These are phyloP conservation scores for Helogale parvula DNA, from an alignment of 2,113 vertebrate genomes.

Conservation along the genomic window DNA sequence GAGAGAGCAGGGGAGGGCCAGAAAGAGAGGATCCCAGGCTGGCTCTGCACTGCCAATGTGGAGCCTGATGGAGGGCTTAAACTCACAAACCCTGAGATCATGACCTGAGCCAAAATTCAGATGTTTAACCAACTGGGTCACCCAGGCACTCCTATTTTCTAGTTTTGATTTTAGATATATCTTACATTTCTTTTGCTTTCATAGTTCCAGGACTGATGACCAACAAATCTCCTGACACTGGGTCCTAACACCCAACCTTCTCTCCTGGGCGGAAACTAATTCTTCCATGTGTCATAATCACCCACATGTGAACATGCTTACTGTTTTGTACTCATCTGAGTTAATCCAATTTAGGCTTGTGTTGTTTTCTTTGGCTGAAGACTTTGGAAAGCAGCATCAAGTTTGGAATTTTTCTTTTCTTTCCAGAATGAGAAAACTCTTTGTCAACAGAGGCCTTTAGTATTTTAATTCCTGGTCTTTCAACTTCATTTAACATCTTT, in stretches of 20 bases:
- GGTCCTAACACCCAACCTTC: neutral
- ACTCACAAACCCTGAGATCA: no score
- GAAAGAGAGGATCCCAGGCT: no score
- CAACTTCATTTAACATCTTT: neutral
- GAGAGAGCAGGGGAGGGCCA: no score
- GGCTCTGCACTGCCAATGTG: no score
- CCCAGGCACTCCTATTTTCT: no score
- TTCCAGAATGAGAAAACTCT: neutral
- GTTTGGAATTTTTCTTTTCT: neutral
- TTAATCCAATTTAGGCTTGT: neutral
- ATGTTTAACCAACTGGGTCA: no score
- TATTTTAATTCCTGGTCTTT: neutral
- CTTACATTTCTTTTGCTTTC: conserved; percentile 6
- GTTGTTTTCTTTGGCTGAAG: neutral
- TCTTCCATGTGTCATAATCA: neutral
- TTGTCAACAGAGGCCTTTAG: neutral
- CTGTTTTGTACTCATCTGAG: neutral
- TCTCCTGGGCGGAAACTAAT: neutral
- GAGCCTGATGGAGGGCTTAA: no score
- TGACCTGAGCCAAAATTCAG: no score
- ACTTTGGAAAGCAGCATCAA: conserved; percentile 3
- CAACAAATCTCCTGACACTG: neutral
- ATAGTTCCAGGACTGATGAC: neutral
- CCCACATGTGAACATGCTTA: neutral
- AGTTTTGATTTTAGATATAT: neutral